Evolutionary conservation across 2,797 vertebrate species (phyloP).

Genomic region (Steatocranus sp.): DNA sequence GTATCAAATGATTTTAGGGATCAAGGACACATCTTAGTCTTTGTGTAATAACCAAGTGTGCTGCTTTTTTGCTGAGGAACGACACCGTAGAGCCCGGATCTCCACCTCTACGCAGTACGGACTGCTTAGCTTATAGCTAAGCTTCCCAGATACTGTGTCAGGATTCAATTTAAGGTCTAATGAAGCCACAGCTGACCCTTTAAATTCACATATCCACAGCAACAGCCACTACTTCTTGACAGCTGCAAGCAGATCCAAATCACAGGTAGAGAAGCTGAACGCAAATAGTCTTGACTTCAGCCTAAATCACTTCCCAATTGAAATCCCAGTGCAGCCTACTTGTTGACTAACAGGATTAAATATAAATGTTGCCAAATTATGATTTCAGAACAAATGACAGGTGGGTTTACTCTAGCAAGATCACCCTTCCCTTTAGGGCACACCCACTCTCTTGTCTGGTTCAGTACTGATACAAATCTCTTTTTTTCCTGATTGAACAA

Average conservation of each 20-base stretch:
- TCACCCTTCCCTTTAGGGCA: constrained; percentile 41
- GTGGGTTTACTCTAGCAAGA: background rate
- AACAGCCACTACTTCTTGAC: background rate
- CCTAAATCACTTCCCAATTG: background rate
- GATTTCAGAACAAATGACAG: background rate
- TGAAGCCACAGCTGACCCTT: constrained; percentile 2
- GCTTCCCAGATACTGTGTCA: constrained; percentile 1
- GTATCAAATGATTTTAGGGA: constrained; percentile 7
- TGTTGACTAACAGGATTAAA: constrained; percentile 11
- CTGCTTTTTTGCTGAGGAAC: background rate
- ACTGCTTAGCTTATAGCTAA: background rate
- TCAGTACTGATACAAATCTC: constrained; percentile 32
- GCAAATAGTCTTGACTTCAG: background rate
- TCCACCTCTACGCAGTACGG: background rate
- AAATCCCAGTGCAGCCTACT: background rate
- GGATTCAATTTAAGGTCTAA: constrained; percentile 5
- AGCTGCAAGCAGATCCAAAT: background rate
- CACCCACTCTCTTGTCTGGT: constrained; percentile 55
- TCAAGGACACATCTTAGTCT: constrained; percentile 45
- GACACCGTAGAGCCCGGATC: background rate
- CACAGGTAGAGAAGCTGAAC: background rate
- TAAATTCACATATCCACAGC: constrained; percentile 1
- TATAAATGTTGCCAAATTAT: background rate
- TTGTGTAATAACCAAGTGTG: background rate
- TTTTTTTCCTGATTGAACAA: constrained; percentile 29